These are phyloP conservation scores for Prolemur simus DNA, from an alignment of 2,113 vertebrate genomes.

Conservation along the genomic window DNA sequence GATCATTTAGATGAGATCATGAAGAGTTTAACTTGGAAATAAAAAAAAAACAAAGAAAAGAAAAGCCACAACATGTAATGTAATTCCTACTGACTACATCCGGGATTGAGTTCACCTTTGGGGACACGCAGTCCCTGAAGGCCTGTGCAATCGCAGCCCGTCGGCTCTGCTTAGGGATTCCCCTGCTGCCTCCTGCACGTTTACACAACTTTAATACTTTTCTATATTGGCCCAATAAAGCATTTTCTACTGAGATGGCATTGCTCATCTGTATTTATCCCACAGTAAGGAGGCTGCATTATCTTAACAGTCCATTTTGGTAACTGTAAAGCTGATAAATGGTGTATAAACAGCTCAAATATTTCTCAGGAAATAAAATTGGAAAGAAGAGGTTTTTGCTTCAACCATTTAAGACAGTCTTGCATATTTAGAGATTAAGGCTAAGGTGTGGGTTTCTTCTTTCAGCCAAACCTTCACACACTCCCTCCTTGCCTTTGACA, in stretches of 20 bases:
- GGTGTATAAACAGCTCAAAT: conserved; percentile 72
- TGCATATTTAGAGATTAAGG: conserved; percentile 44
- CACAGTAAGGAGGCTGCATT: conserved; percentile 59
- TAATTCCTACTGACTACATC: background rate
- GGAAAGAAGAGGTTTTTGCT: conserved; percentile 38
- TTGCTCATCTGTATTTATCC: conserved; percentile 70
- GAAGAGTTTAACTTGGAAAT: conserved; percentile 13
- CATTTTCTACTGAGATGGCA: conserved; percentile 74
- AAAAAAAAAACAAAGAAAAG: background rate
- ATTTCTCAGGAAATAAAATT: conserved; percentile 70
- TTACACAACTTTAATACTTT: conserved; percentile 66
- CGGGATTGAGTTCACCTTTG: conserved; percentile 69
- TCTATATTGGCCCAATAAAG: conserved; percentile 73
- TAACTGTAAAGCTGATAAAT: conserved; percentile 72
- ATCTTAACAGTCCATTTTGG: conserved; percentile 64
- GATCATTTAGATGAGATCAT: background rate
- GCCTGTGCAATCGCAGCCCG: conserved; percentile 56
- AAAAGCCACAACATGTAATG: conserved; percentile 29
- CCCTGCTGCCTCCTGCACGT: conserved; percentile 67
- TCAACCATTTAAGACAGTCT: conserved; percentile 7
- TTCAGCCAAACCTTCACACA: conserved; percentile 44
- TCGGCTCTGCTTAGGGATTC: conserved; percentile 71
- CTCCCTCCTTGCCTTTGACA: conserved; percentile 63
- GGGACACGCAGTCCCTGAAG: conserved; percentile 59
- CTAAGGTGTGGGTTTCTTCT: conserved; percentile 63